Base-by-base conservation (phyloP, 2,797 vertebrate genomes). In the Gobionotothen gibberifrons region DNA sequence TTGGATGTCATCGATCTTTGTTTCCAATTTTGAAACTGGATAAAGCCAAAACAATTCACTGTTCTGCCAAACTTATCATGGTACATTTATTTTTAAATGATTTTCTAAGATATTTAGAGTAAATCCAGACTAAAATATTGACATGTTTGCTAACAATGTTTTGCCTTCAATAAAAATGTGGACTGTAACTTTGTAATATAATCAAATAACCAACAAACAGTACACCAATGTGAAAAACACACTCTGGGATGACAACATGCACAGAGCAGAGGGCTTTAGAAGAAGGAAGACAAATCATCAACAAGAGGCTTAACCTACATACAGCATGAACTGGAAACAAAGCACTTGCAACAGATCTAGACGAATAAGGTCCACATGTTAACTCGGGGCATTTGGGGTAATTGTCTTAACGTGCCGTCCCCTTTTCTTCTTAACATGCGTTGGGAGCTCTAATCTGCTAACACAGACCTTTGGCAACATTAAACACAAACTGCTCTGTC, bases 271-370 rank as follows among this genome's bases (percentile, higher is more conserved):
- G 57, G 19, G 74, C 62, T 78, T 72, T 64, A 39, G 67, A n/a
- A 42, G 15, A 63, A 51, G 74, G 71, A 69, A 80, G 87, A 83
- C 63, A 89, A 32, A 91, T 90, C 79, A 76, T 51, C 21, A 32
- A 76, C 82, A 81, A 54, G 79, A 81, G 80, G 87, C 81, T 92
- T 93, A 91, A 86, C 87, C 86, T 76, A 90, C 75, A 87, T 86
- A 67, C 42, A 49, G 69, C 74, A 68, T 68, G 68, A 76, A 82
- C 5, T 76, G 64, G 52, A 87, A 63, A 86, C 56, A 81, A 81
- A 65, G 69, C 81, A 57, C 80, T 73, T 67, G 76, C 58, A 73
- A 71, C 58, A 63, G 74, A 78, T 59, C 46, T 47, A 53, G 52
- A 83, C 49, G 19, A 84, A 64, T 65, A 76, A 49, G 40, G 49